phyloP scores from a whole-genome alignment of 2,888 invertebrate genomes.

The Cephus pulcher region DNA sequence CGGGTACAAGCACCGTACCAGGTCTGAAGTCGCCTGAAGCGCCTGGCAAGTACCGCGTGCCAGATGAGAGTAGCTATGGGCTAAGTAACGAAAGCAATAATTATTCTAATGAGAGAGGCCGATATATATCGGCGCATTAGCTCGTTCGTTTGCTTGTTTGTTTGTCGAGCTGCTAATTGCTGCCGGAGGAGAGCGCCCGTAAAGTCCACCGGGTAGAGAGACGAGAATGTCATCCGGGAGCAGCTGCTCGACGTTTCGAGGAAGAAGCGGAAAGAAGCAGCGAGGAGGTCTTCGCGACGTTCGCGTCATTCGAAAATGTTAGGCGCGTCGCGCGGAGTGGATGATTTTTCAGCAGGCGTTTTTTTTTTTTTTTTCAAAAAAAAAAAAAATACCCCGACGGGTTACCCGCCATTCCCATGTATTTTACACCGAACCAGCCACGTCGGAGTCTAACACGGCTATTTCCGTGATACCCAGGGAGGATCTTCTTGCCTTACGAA shows the following conservation, averaged over 20 bases:
- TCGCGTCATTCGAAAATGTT: neutral
- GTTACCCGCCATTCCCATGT: too few relatives aligned
- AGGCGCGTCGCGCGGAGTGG: neutral
- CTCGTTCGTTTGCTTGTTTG: conserved; percentile 40
- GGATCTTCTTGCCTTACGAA: neutral
- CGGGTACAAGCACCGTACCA: conserved; percentile 14
- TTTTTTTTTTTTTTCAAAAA: neutral
- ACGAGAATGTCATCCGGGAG: conserved; percentile 5
- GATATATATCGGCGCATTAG: conserved; percentile 46
- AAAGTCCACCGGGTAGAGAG: neutral
- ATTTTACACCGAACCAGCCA: too few relatives aligned
- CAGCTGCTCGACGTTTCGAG: conserved; percentile 7
- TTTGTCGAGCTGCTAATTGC: conserved; percentile 49
- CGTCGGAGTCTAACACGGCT: neutral
- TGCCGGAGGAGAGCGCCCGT: conserved; percentile 6
- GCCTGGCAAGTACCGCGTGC: conserved; percentile 24
- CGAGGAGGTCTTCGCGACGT: too few relatives aligned
- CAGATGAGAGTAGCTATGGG: neutral
- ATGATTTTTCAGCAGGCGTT: neutral
- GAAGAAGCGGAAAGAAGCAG: neutral
- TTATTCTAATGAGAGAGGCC: conserved; percentile 42
- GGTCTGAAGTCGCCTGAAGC: conserved; percentile 28
- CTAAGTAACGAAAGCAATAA: conserved; percentile 40
- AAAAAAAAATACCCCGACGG: neutral
- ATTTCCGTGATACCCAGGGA: neutral